These are phyloP conservation scores for Sylvilagus floridanus DNA, from an alignment of 2,797 vertebrate genomes.

Conservation along the genomic window DNA sequence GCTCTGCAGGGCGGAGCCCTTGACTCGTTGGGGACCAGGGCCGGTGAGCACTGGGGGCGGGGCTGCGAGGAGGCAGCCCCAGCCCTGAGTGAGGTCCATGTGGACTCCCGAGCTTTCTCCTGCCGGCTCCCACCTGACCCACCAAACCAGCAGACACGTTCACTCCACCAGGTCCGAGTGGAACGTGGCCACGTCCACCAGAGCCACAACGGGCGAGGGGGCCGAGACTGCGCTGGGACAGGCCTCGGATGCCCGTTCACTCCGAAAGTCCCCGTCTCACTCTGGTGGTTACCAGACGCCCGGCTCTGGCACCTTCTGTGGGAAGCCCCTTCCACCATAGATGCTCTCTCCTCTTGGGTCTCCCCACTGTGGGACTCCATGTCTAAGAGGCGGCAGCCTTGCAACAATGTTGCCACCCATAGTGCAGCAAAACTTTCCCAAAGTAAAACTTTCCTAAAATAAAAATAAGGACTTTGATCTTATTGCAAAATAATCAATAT, in stretches of 20 bases:
- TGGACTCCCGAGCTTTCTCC: background rate
- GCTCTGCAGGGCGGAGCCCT: background rate
- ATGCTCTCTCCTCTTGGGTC: background rate
- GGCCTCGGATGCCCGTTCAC: too few relatives aligned
- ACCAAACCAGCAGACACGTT: too few relatives aligned
- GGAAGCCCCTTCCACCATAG: background rate
- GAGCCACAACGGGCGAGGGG: background rate
- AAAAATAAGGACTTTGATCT: slow-evolving; percentile 25
- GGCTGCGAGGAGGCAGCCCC: too few relatives aligned
- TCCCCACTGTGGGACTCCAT: background rate
- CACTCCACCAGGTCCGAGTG: background rate
- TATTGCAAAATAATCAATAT: slow-evolving; percentile 53
- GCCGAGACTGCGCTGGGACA: background rate
- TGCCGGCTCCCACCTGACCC: background rate
- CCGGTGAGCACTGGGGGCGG: background rate
- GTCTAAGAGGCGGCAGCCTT: background rate
- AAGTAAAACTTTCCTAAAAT: slow-evolving; percentile 46
- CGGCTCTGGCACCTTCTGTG: background rate
- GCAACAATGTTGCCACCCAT: background rate
- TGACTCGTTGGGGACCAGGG: background rate
- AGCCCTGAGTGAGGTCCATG: too few relatives aligned
- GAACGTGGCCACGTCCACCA: background rate
- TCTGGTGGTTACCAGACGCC: background rate
- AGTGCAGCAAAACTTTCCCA: background rate
- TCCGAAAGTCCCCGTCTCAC: background rate